Evolutionary conservation across 2,113 vertebrate species (phyloP), one percentile per base, ranked within the genome.

Genomic region (Perognathus longimembris): DNA sequence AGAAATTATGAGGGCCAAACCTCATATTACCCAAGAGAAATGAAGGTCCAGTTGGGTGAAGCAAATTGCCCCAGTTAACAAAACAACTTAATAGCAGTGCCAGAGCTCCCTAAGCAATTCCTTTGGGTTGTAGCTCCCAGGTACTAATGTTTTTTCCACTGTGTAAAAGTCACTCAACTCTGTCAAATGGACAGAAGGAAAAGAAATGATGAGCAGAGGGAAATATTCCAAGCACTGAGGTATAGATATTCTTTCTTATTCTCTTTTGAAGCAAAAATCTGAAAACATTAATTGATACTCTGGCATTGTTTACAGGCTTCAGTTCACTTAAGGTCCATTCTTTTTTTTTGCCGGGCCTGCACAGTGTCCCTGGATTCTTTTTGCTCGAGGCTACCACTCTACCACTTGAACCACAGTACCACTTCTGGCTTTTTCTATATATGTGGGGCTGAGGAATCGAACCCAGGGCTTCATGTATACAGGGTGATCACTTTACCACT

Each of bases 261-360:
- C 77, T 77, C 11, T 42, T 12, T 83, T 12, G 80, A 26, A 86
- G 63, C 15, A 64, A 73, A 57, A 61, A n/a, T 94, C 90, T 83
- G 40, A 86, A 90, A 66, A 4, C 21, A 40, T 75, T 93, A 34
- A 54, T 28, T 83, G 6, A 61, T 80, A 18, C 42, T 83, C 77
- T 30, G 84, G 12, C 3, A 32, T 91, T 74, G 69, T 85, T 50
- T 82, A 45, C 30, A 88, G 61, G 42, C 9, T 50, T 66, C 67
- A 21, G 36, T 95, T 95, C 70, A 92, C 32, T 85, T 95, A 74
- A 74, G 22, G 4, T 74, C 28, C 15, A 71, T n/a, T 69, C 36
- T 69, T 89, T 88, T 42, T 71, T 69, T 83, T 36, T n/a, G n/a
- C n/a, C n/a, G n/a, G n/a, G n/a, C n/a, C n/a, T n/a, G n/a, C n/a